Evolutionary conservation across 2,888 invertebrate species (phyloP).

Genomic region (Drosophila parthenogenetica): DNA sequence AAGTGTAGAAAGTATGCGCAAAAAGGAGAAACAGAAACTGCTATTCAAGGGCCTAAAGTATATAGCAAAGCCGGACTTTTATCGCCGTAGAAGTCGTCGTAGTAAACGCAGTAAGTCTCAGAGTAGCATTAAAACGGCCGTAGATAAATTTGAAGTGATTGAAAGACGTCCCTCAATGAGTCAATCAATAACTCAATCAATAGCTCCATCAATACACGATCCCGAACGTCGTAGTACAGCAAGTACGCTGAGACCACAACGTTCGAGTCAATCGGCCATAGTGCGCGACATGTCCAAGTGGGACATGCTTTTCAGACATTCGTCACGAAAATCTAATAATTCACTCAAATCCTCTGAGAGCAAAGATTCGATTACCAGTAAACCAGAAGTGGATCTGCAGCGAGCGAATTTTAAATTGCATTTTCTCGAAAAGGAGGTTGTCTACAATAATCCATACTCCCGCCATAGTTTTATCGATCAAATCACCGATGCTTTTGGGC

Average conservation of each 20-base stretch:
- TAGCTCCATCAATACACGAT: neutral
- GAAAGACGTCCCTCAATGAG: neutral
- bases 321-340: neutral
- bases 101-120: too few relatives aligned
- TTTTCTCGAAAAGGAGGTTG: neutral
- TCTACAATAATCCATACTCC: conserved; percentile 23
- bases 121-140: too few relatives aligned
- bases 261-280: neutral
- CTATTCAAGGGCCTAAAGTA: too few relatives aligned
- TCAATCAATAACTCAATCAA: too few relatives aligned
- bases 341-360: neutral
- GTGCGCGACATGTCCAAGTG: conserved; percentile 11
- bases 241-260: neutral
- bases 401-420: neutral
- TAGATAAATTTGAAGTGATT: too few relatives aligned
- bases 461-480: neutral
- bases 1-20: too few relatives aligned
- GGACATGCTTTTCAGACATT: neutral
- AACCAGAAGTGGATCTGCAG: neutral
- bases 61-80: too few relatives aligned
- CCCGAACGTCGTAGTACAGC: neutral
- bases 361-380: neutral
- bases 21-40: neutral
- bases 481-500: neutral
- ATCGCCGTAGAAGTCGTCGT: too few relatives aligned